Evolutionary conservation across 2,888 invertebrate species (phyloP), one percentile per base, ranked within the genome.

Genomic region (Watsonalla binaria): DNA sequence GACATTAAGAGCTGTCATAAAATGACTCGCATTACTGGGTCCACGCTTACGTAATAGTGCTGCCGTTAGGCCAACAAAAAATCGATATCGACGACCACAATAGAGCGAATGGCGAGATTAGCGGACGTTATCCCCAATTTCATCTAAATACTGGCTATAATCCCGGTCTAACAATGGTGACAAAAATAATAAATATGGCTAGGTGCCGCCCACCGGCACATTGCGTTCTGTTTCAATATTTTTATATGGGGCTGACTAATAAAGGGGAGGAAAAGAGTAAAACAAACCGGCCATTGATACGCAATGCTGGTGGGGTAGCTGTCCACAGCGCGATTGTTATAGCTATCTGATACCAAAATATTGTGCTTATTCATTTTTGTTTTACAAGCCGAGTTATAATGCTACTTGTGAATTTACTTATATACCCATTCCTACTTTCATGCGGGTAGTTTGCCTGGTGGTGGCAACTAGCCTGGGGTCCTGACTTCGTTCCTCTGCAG

Each of bases 141-240:
- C 84, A 90, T 90, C 90, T 90, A 90, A 90, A 90, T 88, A 87
- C 87, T 79, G 70, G 75, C 78, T 82, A 80, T 90, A 88, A 90
- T 86, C 88, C 87, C 70, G 51, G 61, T 71, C 65, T 78, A 76
- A 90, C 90, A 90, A 82, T 80, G 82, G 90, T 84, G 89, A 89
- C 89, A 88, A 87, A 90, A 90, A 90, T 90, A 90, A 90, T 89
- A 90, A 90, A 90, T 90, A 90, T 80, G 71, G 79, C 76, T 58
- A 64, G 72, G 82, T 71, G 70, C 82, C 86, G 86, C 82, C 81
- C 74, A 81, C 82, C 80, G 76, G 74, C 66, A 70, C 72, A 70
- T 69, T 72, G 76, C 70, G 65, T 68, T 72, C 71, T 76, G 85
- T 82, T 84, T 76, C 84, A 82, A 84, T 87, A 85, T 88, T 88